Evolutionary conservation across 2,888 invertebrate species (phyloP).

Genomic region (Nomada ruficornis): DNA sequence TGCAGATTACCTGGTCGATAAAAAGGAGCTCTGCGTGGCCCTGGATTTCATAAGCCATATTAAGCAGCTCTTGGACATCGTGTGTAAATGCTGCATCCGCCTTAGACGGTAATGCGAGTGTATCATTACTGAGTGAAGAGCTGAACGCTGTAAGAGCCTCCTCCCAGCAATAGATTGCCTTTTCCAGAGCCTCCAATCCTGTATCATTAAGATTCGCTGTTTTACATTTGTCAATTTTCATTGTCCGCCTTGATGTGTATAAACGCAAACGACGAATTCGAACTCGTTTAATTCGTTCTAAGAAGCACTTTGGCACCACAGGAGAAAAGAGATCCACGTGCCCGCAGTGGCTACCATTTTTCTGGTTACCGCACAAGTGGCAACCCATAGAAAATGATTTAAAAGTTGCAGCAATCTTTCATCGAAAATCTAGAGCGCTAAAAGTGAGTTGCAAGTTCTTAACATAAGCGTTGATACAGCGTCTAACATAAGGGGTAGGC

Average conservation of each 20-base stretch:
- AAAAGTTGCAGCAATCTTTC: background rate
- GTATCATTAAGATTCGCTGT: conserved; percentile 57
- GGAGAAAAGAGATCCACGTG: conserved; percentile 2
- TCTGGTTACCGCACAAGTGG: background rate
- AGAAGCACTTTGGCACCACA: conserved; percentile 19
- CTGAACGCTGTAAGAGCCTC: conserved; percentile 94
- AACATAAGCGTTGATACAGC: conserved; percentile 4
- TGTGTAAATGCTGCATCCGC: conserved; percentile 94
- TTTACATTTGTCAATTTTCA: conserved; percentile 58
- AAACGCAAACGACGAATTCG: conserved; percentile 38
- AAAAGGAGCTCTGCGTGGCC: conserved; percentile 95
- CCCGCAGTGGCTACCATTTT: background rate
- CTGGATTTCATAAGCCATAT: conserved; percentile 93
- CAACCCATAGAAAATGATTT: background rate
- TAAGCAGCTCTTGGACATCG: conserved; percentile 88
- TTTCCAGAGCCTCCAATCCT: conserved; percentile 97
- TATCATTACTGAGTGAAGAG: conserved; percentile 86
- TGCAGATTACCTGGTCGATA: conserved; percentile 87
- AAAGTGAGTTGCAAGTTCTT: background rate
- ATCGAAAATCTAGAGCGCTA: background rate
- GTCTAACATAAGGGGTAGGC: background rate
- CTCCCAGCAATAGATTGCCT: conserved; percentile 97
- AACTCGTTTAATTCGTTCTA: conserved; percentile 42
- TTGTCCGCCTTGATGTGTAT: conserved; percentile 3
- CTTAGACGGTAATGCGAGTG: conserved; percentile 90